phyloP scores from a whole-genome alignment of 1,140 invertebrate species.

The Drosophila quadrilineata region DNA sequence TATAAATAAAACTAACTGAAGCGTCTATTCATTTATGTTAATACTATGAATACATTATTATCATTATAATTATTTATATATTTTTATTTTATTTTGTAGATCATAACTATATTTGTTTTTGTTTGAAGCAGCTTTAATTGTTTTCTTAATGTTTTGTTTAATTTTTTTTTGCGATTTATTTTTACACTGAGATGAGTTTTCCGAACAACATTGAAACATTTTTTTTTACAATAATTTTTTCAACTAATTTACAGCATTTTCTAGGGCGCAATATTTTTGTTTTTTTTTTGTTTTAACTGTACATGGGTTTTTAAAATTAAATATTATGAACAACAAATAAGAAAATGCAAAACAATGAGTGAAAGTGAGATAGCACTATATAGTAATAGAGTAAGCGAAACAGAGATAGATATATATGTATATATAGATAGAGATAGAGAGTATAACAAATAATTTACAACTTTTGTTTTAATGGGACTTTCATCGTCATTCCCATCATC shows the following conservation, averaged over 20 bases:
- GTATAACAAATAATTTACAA: conserved; percentile 77
- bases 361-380: neutral
- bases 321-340: conserved; percentile 65
- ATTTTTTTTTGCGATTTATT: conserved; percentile 46
- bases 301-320: conserved; percentile 46
- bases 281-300: too few species aligned
- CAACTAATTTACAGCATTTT: conserved; percentile 58
- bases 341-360: conserved; percentile 23
- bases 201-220: conserved; percentile 70
- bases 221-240: conserved; percentile 68
- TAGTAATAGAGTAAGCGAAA: conserved; percentile 1
- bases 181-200: conserved; percentile 80
- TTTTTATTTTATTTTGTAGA: conserved; percentile 51
- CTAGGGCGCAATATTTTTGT: conserved; percentile 41
- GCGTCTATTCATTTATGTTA: conserved; percentile 78
- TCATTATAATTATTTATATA: conserved; percentile 25
- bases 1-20: conserved; percentile 76
- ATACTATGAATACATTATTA: conserved; percentile 62
- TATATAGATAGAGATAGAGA: too few species aligned
- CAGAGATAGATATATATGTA: too few species aligned
- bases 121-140: conserved; percentile 43
- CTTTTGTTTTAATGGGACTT: conserved; percentile 49
- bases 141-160: conserved; percentile 19
- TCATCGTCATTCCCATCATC: too few species aligned
- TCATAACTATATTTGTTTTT: conserved; percentile 59